phyloP scores from a whole-genome alignment of 2,113 vertebrate genomes.

The Andinoacara biseriatus region DNA sequence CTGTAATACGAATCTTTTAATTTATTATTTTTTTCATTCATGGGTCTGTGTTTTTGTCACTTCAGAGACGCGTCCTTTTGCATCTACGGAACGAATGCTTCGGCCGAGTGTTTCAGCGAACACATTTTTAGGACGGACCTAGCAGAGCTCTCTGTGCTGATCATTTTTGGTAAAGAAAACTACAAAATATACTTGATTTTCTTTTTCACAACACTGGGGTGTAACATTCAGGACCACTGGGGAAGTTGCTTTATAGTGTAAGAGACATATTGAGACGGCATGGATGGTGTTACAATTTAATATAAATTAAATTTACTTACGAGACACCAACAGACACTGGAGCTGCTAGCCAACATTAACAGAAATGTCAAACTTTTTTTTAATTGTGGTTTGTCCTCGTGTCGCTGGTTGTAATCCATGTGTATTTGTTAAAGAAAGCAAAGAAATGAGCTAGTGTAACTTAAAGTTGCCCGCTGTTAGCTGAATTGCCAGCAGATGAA shows the following conservation, averaged over 20 bases:
- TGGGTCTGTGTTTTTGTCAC: too few species aligned
- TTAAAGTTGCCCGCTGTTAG: background rate
- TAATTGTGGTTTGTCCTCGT: background rate
- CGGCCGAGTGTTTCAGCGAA: background rate
- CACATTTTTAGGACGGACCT: constrained; percentile 26
- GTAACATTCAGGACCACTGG: background rate
- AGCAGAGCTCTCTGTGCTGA: background rate
- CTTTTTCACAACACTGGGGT: background rate
- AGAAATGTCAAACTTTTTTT: background rate
- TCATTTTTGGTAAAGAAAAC: constrained; percentile 28
- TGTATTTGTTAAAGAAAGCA: background rate
- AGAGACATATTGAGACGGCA: accelerated
- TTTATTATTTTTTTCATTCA: too few species aligned
- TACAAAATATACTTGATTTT: background rate
- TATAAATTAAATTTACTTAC: background rate
- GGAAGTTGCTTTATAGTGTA: accelerated
- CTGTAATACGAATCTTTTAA: too few species aligned
- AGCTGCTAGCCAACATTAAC: background rate
- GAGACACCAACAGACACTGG: background rate
- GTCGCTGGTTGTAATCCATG: accelerated
- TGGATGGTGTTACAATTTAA: background rate
- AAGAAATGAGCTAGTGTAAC: background rate
- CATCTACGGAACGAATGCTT: background rate
- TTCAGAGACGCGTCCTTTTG: background rate
- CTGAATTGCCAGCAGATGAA: background rate